Base-by-base conservation (phyloP, 2,113 vertebrate genomes). In the Argyrosomus japonicus region DNA sequence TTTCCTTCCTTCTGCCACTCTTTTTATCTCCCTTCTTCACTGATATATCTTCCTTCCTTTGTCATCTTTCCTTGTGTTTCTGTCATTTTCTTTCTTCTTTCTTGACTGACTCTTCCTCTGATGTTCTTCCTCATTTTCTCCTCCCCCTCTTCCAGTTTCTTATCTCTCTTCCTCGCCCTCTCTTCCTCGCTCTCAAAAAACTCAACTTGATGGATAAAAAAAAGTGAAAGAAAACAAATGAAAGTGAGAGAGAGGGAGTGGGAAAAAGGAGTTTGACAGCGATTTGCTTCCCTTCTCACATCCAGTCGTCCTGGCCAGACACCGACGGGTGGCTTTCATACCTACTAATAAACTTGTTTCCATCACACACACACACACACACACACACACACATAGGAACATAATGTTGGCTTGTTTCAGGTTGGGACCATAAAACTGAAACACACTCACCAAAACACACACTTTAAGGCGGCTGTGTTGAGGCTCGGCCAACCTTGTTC, bases 291-390 rank as follows among this genome's bases (percentile, higher is more conserved):
- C 19, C 6, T 62, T 61, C 48, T 81, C 48, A 32, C 64, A 43
- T 80, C 71, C 67, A 77, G 62, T 83, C 3, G 1, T 17, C 21
- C 58, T 63, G 67, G 83, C 79, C 79, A 81, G 77, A 86, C 76
- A 64, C 47, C 8, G 32, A 62, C 4, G 67, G 79, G 68, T 83
- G 82, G 77, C 77, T 85, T 84, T 76, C 50, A 81, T 72, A 82
- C 77, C 56, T 56, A 60, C 58, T 77, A 84, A 84, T 82, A 82
- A 70, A 84, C 36, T 60, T 48, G 36, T 86, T 83, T 83, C 76
- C 75, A 77, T 74, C 77, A 12, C 62, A 58, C 75, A 27, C 72
- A 51, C 79, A 51, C 63, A 48, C 68, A 48, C 75, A 79, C 82
- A 64, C 67, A 50, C 64, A 25, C 15, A 54, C 68, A 65, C 29